phyloP scores from a whole-genome alignment of 2,888 invertebrate species.

The Choristoneura rosaceana region DNA sequence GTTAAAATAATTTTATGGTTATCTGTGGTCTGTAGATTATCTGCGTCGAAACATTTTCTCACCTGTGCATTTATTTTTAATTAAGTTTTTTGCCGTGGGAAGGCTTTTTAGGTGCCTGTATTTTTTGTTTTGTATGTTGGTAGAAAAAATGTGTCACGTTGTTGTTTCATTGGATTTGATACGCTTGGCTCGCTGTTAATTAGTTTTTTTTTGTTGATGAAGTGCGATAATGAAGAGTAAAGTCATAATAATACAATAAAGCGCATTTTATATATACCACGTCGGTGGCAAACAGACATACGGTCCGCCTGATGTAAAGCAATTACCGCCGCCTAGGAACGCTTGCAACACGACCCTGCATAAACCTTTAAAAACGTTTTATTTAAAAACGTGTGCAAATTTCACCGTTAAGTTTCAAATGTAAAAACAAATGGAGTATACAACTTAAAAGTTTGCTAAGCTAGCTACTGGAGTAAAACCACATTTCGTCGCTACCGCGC shows the following conservation, averaged over 20 bases:
- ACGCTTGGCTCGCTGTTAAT: neutral
- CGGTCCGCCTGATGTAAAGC: no score
- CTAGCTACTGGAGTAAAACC: neutral
- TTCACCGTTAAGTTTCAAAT: no score
- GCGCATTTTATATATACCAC: no score
- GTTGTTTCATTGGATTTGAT: slow-evolving; percentile 1
- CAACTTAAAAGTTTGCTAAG: neutral
- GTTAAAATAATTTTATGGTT: slow-evolving; percentile 40
- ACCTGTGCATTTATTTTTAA: slow-evolving; percentile 34
- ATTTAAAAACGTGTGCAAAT: no score
- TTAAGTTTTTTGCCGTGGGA: slow-evolving; percentile 29
- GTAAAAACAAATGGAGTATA: no score
- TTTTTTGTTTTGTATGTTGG: slow-evolving; percentile 23
- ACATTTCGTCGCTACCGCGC: slow-evolving; percentile 3
- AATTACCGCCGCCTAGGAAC: no score
- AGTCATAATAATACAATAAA: no score
- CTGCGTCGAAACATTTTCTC: slow-evolving; percentile 24
- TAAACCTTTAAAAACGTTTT: no score
- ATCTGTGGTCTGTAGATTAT: slow-evolving; percentile 30
- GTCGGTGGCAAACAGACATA: no score
- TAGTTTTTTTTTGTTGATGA: neutral
- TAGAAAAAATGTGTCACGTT: slow-evolving; percentile 1
- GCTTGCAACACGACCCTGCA: no score
- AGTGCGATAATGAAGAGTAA: no score
- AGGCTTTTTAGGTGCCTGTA: slow-evolving; percentile 9